Evolutionary conservation across 2,797 vertebrate species (phyloP).

Genomic region (Petrocephalus sullivani): DNA sequence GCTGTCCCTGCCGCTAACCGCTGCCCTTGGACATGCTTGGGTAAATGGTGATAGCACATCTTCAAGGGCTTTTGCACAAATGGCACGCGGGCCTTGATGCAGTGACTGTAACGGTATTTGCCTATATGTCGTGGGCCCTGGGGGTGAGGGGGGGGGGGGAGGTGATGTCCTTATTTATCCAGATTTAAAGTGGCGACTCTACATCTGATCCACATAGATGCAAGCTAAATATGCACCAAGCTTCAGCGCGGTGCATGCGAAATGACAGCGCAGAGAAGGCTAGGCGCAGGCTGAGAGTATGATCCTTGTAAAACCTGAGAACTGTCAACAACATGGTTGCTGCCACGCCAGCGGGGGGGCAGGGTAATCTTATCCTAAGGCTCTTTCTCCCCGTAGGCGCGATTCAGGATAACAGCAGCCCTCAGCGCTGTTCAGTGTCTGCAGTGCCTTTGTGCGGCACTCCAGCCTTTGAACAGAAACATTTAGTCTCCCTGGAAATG

Average conservation of each 20-base stretch:
- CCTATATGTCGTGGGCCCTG: background rate
- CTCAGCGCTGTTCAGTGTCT: too few species aligned
- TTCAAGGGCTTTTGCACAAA: background rate
- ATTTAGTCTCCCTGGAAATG: background rate
- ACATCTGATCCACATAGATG: background rate
- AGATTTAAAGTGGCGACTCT: background rate
- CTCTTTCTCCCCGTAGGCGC: background rate
- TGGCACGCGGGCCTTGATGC: background rate
- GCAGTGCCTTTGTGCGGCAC: background rate
- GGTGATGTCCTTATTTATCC: too few species aligned
- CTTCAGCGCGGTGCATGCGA: background rate
- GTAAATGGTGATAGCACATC: constrained; percentile 20
- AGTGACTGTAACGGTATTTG: background rate
- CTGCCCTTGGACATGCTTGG: constrained; percentile 52
- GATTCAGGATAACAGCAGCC: background rate
- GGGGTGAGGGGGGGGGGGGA: too few species aligned
- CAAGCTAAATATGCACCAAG: background rate
- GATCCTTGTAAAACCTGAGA: background rate
- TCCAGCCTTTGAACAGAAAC: constrained; percentile 1
- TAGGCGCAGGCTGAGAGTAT: background rate
- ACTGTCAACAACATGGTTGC: background rate
- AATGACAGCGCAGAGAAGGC: background rate
- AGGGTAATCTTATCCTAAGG: background rate
- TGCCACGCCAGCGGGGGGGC: background rate
- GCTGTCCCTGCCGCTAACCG: constrained; percentile 39